phyloP scores from a whole-genome alignment of 2,113 vertebrate species.

The Thunnus thynnus region DNA sequence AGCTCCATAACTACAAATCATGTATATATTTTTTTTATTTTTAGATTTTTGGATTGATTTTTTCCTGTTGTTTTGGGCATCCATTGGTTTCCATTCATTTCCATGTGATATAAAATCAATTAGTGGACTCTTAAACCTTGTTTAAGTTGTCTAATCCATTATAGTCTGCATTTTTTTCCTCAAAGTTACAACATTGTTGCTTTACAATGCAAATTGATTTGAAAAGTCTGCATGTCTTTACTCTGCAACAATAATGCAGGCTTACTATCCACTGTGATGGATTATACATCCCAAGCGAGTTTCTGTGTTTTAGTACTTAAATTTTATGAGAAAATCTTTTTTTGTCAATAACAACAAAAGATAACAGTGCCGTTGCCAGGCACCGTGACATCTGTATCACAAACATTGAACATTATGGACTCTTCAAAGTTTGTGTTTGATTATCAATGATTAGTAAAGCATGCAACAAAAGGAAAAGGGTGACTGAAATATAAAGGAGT shows the following conservation, averaged over 20 bases:
- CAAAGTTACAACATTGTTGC: too few relatives aligned
- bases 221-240: neutral
- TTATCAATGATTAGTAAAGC: neutral
- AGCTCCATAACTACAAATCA: too few relatives aligned
- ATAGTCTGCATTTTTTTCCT: conserved; percentile 7
- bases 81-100: conserved; percentile 9
- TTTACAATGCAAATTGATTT: neutral
- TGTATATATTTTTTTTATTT: too few relatives aligned
- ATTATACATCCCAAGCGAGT: neutral
- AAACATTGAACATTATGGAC: too few relatives aligned
- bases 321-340: neutral
- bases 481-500: too few relatives aligned
- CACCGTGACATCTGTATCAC: too few relatives aligned
- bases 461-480: neutral
- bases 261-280: too few relatives aligned
- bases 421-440: too few relatives aligned
- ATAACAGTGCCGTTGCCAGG: too few relatives aligned
- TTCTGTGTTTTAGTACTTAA: neutral
- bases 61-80: neutral
- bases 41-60: neutral
- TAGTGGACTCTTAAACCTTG: conserved; percentile 4
- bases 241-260: neutral
- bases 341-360: neutral
- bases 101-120: conserved; percentile 5
- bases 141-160: conserved; percentile 18